Base-by-base conservation (phyloP, 1,140 invertebrate species). In the Dreissena polymorpha region DNA sequence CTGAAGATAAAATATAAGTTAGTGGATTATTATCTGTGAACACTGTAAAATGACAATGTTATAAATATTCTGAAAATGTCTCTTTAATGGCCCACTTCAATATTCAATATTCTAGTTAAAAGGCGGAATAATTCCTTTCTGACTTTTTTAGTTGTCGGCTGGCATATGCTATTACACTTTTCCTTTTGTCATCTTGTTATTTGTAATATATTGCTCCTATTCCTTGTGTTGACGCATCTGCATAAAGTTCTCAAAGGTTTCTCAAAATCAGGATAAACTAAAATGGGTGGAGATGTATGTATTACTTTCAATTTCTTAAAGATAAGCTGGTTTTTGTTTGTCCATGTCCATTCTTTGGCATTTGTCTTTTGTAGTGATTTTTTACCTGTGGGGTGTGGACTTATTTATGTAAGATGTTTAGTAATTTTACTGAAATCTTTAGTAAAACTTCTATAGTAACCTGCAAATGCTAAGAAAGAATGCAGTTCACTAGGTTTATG, bases 401-500 rank as follows among this genome's bases (percentile, higher is more conserved):
- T 79, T 29, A 90, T 27, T 13, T 75, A 23, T 49, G n/a, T 76
- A 18, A 86, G 53, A n/a, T 79, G 89, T 69, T 57, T 57, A 10
- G 88, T 83, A 23, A 89, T 86, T n/a, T 83, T 85, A 1, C 84
- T 53, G 77, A 86, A 91, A 71, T 86, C 78, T 39, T 75, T 65
- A 23, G 90, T 79, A 85, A 89, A 90, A 10, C 74, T 23, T 18
- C 74, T 64, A 25, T 77, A 77, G 23, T 77, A 77, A 21, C 60
- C 60, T 18, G 65, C 76, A 69, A 90, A 81, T 57, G 88, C 88
- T 10, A 92, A 53, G 79, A 92, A 92, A 21, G 75, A 55, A 68
- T 81, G 53, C 5, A 92, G 21, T 51, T 88, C 68, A 27, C 86
- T 85, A 0, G 86, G n/a, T 39, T 84, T 88, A 6, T 12, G 85